These are phyloP conservation scores for Nomada ferruginata DNA, from an alignment of 2,888 invertebrate species.

Conservation along the genomic window DNA sequence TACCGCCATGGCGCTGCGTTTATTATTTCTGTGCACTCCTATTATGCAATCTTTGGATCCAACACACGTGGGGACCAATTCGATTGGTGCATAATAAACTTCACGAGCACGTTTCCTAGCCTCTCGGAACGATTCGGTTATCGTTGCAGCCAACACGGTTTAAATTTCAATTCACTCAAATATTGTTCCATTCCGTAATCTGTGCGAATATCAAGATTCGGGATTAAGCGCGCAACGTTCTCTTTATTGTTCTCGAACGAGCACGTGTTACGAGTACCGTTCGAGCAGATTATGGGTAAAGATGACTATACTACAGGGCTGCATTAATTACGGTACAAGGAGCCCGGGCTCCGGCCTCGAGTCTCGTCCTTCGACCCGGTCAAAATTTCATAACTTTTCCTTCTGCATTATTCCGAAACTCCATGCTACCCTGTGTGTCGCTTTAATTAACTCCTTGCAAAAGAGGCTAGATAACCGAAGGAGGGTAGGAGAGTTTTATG, in stretches of 20 bases:
- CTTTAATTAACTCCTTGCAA: conserved; percentile 44
- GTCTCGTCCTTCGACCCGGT: conserved; percentile 13
- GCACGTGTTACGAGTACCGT: conserved; percentile 35
- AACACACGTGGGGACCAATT: background rate
- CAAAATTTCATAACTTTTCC: conserved; percentile 53
- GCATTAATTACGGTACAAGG: conserved; percentile 56
- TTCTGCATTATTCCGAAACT: conserved; percentile 39
- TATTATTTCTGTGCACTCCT: background rate
- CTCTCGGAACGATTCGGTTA: conserved; percentile 9
- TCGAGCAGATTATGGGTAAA: conserved; percentile 40
- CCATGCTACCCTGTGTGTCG: background rate
- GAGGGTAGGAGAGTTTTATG: background rate
- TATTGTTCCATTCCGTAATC: conserved; percentile 33
- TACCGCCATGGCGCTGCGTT: background rate
- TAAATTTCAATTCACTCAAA: conserved; percentile 43
- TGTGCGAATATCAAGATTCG: conserved; percentile 43
- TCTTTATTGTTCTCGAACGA: conserved; percentile 45
- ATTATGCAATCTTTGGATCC: no score
- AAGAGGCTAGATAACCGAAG: conserved; percentile 20
- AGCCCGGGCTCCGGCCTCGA: conserved; percentile 20
- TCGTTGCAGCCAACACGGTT: background rate
- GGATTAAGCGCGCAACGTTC: conserved; percentile 41
- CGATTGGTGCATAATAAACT: background rate
- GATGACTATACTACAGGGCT: conserved; percentile 49
- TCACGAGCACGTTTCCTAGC: background rate